Base-by-base conservation (phyloP, 2,888 invertebrate genomes). In the Nomada flava region DNA sequence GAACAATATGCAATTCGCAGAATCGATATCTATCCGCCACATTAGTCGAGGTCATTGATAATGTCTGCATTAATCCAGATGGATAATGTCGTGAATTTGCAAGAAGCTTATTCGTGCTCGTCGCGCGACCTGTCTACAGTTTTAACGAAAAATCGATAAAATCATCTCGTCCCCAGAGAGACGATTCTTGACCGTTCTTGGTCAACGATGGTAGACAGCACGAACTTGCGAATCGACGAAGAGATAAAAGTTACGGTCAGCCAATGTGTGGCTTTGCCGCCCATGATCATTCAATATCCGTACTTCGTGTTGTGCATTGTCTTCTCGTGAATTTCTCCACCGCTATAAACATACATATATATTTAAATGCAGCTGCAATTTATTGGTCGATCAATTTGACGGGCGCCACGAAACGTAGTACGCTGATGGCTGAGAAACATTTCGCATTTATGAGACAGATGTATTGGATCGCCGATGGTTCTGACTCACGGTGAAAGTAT, bases 181-280 rank as follows among this genome's bases (percentile, higher is more conserved):
- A 2, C n/a, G 13, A 53, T 63, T 26, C 44, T n/a, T 9, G n/a
- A 9, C 13, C 18, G 26, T n/a, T 2, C 52, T 47, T 15, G 47
- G 10, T 13, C 18, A n/a, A 11, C 9, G 9, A 20, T 47, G 2
- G 26, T 52, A 36, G 23, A 36, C 23, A 65, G 23, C 57, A 36
- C 15, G 9, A 9, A 18, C 36, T n/a, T 2, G 3, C 0, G 44
- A n/a, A 26, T 42, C 11, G 11, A 5, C 18, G 2, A 42, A 52
- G 13, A 69, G 57, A 59, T 68, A 57, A 75, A 73, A 42, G 20
- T 74, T 78, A 23, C 23, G 50, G 26, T 57, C 75, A 69, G 26
- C 29, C 20, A 29, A 59, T 42, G 23, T 44, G 20, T 55, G 42
- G 42, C 57, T 75, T 64, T 75, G 53, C 23, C 44, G 20, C 9